phyloP scores from a whole-genome alignment of 2,113 vertebrate genomes.

The Pseudolaguvia tuberculata region DNA sequence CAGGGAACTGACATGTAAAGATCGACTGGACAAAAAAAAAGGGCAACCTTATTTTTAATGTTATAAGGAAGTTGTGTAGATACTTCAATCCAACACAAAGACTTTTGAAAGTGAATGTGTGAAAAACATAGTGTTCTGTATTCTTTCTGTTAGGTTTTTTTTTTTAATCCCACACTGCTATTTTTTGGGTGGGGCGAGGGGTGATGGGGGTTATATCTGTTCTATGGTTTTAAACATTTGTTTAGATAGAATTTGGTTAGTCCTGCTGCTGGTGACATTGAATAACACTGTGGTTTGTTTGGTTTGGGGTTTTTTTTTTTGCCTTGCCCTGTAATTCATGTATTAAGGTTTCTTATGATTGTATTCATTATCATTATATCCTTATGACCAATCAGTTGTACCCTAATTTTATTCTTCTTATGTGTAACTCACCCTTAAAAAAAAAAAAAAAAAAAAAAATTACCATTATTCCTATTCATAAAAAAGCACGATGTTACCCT shows the following conservation, averaged over 20 bases:
- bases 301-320: too few relatives aligned
- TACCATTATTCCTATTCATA: too few relatives aligned
- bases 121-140: conserved; percentile 39
- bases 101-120: conserved; percentile 39
- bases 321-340: conserved; percentile 32
- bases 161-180: conserved; percentile 38
- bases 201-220: conserved; percentile 24
- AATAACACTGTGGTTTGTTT: conserved; percentile 44
- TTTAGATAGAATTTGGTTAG: conserved; percentile 47
- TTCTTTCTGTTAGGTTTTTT: conserved; percentile 19
- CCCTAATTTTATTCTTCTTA: neutral
- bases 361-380: conserved; percentile 8
- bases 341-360: conserved; percentile 27
- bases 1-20: neutral
- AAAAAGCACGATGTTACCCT: neutral
- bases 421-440: too few relatives aligned
- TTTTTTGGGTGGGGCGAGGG: conserved; percentile 24
- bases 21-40: conserved; percentile 46
- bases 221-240: conserved; percentile 45
- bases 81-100: conserved; percentile 48
- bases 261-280: conserved; percentile 44
- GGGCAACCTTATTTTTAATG: conserved; percentile 50
- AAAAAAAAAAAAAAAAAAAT: too few relatives aligned
- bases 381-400: neutral
- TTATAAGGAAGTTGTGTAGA: conserved; percentile 59